Percentiles rank a stretch among this genome's conserved stretches.
Conservation (phyloP, 2,113 vertebrate genomes). For the Callorhinus ursinus region DNA sequence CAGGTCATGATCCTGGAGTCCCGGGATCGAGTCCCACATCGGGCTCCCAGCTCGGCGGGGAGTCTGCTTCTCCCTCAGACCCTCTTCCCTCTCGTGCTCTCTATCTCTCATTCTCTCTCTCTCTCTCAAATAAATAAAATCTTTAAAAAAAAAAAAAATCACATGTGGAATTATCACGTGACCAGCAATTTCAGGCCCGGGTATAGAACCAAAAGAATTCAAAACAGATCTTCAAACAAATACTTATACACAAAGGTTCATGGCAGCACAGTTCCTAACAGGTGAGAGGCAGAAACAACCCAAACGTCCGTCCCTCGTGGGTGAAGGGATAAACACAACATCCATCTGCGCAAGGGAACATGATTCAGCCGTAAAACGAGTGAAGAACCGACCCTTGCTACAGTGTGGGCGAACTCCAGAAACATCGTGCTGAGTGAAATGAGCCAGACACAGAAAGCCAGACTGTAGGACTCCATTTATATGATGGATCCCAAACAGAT, state of each 20-base stretch:
- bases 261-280: fast-evolving
- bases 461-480: not conserved
- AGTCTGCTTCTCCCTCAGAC: too few relatives aligned
- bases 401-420: fast-evolving
- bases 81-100: too few relatives aligned
- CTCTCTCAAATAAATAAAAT: too few relatives aligned
- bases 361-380: not conserved
- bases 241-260: fast-evolving
- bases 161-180: fast-evolving
- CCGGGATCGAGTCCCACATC: too few relatives aligned
- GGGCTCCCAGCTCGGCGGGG: too few relatives aligned
- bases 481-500: not conserved
- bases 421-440: fast-evolving
- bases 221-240: not conserved
- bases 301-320: fast-evolving
- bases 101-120: too few relatives aligned
- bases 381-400: fast-evolving
- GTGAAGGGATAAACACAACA: fast-evolving
- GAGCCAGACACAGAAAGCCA: not conserved
- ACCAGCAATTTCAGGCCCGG: not conserved
- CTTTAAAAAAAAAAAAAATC: too few relatives aligned
- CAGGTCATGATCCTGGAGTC: too few relatives aligned
- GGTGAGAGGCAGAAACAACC: too few relatives aligned
- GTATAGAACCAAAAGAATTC: fast-evolving
- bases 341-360: fast-evolving